Base-by-base conservation (phyloP, 2,113 vertebrate species). In the Bubo scandiacus region DNA sequence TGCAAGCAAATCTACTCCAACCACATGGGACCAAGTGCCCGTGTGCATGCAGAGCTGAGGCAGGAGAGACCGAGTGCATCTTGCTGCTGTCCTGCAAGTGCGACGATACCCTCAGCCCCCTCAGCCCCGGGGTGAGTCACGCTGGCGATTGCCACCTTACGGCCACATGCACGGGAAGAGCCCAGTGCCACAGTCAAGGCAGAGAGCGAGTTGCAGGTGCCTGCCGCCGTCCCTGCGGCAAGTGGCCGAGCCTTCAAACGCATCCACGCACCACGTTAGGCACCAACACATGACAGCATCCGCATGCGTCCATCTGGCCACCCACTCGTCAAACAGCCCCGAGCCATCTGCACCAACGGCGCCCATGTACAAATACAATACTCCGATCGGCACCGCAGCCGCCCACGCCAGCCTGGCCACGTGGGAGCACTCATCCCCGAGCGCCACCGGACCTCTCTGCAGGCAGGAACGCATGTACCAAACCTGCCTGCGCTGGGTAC, bases 91-190 rank as follows among this genome's bases (percentile, higher is more conserved):
- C 59, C 75, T 8, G 51, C 0, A 3, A 12, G 52, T 12, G 22
- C 16, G 13, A 6, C 1, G 1, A 27, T 17, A 26, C 38, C 43
- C n/a, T 27, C 43, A 43, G 43, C 17, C 45, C 18, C 45, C 45
- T 21, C 45, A 21, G 43, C 27, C 54, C 43, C 16, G 1, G 11
- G 16, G 42, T 9, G 34, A 22, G 16, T 25, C 75, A 70, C 2
- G 1, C 12, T 4, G 5, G 22, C 3, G 2, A 7, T 18, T 9
- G 7, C n/a, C 45, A 57, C 42, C 17, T 26, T 5, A 14, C 1
- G 6, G 52, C 45, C 55, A 43, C 6, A 0, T 8, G 49, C 52
- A 29, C 0, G 3, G 38, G 51, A 58, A 57, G n/a, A 49, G 36
- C 22, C 59, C 13, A 1, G 29, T 10, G 68, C 59, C 87, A 51